Evolutionary conservation across 2,888 invertebrate species (phyloP).

Genomic region (Drosophila eohydei): DNA sequence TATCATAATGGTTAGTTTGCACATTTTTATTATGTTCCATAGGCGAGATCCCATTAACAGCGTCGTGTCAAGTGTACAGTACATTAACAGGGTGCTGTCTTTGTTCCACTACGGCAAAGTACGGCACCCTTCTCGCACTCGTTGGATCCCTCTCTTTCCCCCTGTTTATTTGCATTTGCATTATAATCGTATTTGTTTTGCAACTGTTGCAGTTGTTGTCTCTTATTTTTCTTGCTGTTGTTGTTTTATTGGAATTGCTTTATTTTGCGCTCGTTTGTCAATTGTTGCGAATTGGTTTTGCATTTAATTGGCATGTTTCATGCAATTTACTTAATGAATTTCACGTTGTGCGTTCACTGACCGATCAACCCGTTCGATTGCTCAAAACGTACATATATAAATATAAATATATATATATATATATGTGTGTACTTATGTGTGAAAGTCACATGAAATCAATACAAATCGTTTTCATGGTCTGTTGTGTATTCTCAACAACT

Average conservation of each 20-base stretch:
- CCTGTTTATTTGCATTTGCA: slow-evolving; percentile 40
- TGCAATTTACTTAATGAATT: slow-evolving; percentile 68
- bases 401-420: not conserved
- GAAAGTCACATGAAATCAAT: slow-evolving; percentile 2
- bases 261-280: slow-evolving; percentile 54
- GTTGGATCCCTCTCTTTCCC: not conserved
- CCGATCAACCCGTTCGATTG: slow-evolving; percentile 39
- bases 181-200: slow-evolving; percentile 42
- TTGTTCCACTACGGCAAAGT: not conserved
- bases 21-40: slow-evolving; percentile 32
- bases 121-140: not conserved
- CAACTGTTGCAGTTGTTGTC: slow-evolving; percentile 27
- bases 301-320: slow-evolving; percentile 67
- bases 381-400: not conserved
- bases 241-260: slow-evolving; percentile 45
- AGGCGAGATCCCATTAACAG: slow-evolving; percentile 29
- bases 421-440: slow-evolving; percentile 10
- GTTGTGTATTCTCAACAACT: not conserved
- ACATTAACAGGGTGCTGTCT: slow-evolving; percentile 19
- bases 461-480: not conserved
- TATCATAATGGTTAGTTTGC: slow-evolving; percentile 69
- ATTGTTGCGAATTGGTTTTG: slow-evolving; percentile 46
- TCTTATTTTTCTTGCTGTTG: slow-evolving; percentile 1
- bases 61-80: slow-evolving; percentile 45
- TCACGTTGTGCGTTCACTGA: slow-evolving; percentile 66